Conservation (phyloP, 1,140 invertebrate genomes). For the Scaptomyza hsui region DNA sequence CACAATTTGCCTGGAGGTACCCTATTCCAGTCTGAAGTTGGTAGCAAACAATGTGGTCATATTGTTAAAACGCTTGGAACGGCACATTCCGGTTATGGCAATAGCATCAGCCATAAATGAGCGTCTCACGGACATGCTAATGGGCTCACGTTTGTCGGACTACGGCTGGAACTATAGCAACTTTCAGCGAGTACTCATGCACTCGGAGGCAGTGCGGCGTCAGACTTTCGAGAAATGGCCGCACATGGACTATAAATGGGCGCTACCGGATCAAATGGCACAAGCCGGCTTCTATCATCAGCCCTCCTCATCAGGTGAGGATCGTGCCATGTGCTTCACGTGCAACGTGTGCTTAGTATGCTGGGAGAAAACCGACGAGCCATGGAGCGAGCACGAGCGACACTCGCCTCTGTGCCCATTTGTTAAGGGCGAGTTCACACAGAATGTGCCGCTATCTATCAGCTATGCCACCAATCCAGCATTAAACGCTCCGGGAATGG, state of each 20-base stretch:
- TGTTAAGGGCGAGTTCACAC: constrained; percentile 96
- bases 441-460: constrained; percentile 96
- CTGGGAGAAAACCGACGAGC: constrained; percentile 98
- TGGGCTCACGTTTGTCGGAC: constrained; percentile 84
- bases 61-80: constrained; percentile 92
- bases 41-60: constrained; percentile 91
- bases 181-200: constrained; percentile 90
- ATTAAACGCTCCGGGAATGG: constrained; percentile 84
- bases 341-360: constrained; percentile 96
- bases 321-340: constrained; percentile 97
- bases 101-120: constrained; percentile 95
- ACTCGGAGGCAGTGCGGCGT: constrained; percentile 94
- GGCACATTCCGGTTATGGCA: constrained; percentile 92
- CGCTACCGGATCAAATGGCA: constrained; percentile 96
- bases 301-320: constrained; percentile 93
- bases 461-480: constrained; percentile 95
- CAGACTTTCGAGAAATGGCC: constrained; percentile 97
- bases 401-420: constrained; percentile 97
- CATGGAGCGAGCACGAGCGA: constrained; percentile 97
- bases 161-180: constrained; percentile 71
- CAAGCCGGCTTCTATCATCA: constrained; percentile 98
- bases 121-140: constrained; percentile 90
- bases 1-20: constrained; percentile 92
- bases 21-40: constrained; percentile 90
- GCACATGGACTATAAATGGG: constrained; percentile 98